A percentile compares a stretch with the other conserved stretches of the same genome.
phyloP scores from a whole-genome alignment of 2,888 invertebrate species.

The Euproctis similis region DNA sequence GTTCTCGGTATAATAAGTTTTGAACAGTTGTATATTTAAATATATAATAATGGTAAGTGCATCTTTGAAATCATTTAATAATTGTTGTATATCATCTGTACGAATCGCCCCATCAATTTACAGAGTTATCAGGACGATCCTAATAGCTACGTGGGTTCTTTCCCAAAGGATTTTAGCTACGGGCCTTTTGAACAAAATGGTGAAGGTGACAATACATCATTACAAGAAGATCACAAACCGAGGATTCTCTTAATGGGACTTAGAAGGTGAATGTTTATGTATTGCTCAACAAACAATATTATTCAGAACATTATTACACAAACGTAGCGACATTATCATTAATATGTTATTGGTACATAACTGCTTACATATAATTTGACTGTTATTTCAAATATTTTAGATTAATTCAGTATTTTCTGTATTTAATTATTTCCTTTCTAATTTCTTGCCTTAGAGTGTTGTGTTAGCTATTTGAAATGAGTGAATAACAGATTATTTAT shows the following conservation, averaged over 20 bases:
- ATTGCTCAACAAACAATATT: too few species aligned
- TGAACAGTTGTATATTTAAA: too few species aligned
- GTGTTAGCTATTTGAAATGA: background rate
- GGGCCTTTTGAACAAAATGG: conserved; percentile 90
- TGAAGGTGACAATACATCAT: conserved; percentile 77
- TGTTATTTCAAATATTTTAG: too few species aligned
- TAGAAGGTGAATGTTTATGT: conserved; percentile 77
- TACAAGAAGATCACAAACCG: conserved; percentile 89
- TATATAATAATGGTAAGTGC: conserved; percentile 8
- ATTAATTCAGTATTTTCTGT: too few species aligned
- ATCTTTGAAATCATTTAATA: too few species aligned
- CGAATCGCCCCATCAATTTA: too few species aligned
- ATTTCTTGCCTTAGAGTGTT: too few species aligned
- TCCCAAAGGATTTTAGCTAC: conserved; percentile 95
- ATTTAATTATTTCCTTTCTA: too few species aligned
- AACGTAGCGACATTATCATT: too few species aligned
- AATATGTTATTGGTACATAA: too few species aligned
- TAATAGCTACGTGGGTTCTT: conserved; percentile 77
- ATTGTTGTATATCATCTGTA: conserved; percentile 16
- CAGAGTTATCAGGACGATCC: conserved; percentile 66
- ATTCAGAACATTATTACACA: too few species aligned
- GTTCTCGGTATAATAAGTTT: conserved; percentile 1
- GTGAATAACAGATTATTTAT: background rate
- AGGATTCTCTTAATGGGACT: conserved; percentile 96
- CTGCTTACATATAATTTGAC: too few species aligned